Evolutionary conservation across 1,140 invertebrate species (phyloP).

Genomic region (Platorchestia sp.): DNA sequence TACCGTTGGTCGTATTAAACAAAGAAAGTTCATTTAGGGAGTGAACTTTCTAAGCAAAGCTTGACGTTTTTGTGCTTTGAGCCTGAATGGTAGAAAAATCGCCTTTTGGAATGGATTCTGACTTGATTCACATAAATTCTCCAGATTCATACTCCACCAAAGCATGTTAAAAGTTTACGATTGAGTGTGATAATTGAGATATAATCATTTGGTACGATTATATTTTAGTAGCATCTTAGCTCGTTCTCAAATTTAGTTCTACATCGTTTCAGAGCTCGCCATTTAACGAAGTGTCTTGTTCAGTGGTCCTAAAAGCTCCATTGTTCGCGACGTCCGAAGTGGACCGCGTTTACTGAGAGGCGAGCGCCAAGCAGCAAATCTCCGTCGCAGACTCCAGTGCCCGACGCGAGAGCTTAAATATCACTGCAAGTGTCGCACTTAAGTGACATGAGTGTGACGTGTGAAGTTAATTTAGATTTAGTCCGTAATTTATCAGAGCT

Average conservation of each 20-base stretch:
- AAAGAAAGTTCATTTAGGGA: not conserved
- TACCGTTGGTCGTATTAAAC: not conserved
- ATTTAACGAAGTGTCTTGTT: not conserved
- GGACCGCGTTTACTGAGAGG: not conserved
- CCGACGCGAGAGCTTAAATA: not conserved
- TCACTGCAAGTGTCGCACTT: not conserved
- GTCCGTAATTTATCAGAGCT: not conserved
- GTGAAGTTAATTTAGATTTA: slow-evolving; percentile 41
- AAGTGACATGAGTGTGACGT: slow-evolving; percentile 13
- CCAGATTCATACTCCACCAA: not conserved
- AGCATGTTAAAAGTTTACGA: not conserved
- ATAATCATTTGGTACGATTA: not conserved
- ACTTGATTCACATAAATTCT: not conserved
- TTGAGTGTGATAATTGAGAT: too few species aligned
- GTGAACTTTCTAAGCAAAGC: too few species aligned
- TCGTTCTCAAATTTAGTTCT: not conserved
- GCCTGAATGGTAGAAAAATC: too few species aligned
- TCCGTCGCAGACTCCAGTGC: not conserved
- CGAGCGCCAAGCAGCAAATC: not conserved
- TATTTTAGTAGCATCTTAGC: not conserved
- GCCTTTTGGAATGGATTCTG: not conserved
- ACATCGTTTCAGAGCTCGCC: not conserved
- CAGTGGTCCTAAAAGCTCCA: not conserved
- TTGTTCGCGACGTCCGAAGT: not conserved
- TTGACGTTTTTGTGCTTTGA: too few species aligned